Evolutionary conservation across 1,140 invertebrate genomes (phyloP).

Genomic region (Adoxophyes honmai): DNA sequence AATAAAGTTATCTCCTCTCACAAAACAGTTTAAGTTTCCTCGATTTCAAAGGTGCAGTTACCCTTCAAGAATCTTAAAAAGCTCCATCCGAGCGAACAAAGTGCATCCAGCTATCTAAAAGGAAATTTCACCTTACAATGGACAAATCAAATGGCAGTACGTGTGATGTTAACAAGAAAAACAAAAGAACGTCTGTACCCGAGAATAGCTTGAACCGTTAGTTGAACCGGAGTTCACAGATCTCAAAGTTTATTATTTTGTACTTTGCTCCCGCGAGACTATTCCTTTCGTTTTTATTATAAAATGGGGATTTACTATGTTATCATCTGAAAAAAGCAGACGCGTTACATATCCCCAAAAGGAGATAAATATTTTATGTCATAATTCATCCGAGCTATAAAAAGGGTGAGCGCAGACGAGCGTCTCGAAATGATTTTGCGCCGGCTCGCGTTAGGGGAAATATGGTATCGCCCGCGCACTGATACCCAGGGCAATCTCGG

Average conservation of each 20-base stretch:
- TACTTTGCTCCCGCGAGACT: constrained; percentile 25
- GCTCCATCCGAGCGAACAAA: background rate
- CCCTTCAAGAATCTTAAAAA: background rate
- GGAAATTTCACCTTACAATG: background rate
- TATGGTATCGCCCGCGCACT: constrained; percentile 32
- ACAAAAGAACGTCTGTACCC: background rate
- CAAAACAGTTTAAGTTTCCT: background rate
- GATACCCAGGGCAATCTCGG: constrained; percentile 35
- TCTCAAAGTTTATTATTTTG: constrained; percentile 1
- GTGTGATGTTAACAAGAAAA: constrained; percentile 3
- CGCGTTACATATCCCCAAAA: constrained; percentile 50
- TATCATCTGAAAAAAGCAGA: constrained; percentile 48
- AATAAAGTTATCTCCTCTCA: background rate
- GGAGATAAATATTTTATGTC: constrained; percentile 65
- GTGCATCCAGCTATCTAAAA: background rate
- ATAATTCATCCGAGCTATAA: constrained; percentile 61
- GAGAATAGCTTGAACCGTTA: background rate
- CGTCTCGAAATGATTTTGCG: constrained; percentile 42
- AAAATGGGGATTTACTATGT: constrained; percentile 43
- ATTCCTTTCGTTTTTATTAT: constrained; percentile 37
- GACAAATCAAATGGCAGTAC: background rate
- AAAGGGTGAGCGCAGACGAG: constrained; percentile 40
- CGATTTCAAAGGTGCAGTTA: background rate
- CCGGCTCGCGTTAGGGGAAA: constrained; percentile 31
- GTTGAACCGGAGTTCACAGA: background rate